phyloP scores from a whole-genome alignment of 53 echinoderm and acorn worm genomes.

The Hippasteria phrygiana region DNA sequence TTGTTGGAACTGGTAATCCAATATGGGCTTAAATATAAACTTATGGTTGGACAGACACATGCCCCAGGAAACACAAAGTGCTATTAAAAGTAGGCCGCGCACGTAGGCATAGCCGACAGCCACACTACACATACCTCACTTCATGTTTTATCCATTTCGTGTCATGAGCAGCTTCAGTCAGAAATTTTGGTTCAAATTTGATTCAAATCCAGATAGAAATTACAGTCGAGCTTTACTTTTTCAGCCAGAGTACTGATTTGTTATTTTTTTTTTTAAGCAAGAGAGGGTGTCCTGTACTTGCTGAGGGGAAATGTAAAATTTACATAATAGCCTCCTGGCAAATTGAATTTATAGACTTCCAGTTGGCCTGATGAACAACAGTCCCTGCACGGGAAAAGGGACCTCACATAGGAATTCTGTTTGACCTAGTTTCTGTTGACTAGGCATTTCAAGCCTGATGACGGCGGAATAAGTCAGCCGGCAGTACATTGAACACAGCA shows the following conservation, averaged over 20 bases:
- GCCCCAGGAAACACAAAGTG: background rate
- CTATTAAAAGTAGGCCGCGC: background rate
- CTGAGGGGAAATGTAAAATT: conserved; percentile 7
- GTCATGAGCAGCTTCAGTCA: background rate
- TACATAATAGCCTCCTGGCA: conserved; percentile 27
- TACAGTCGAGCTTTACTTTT: background rate
- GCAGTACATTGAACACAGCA: background rate
- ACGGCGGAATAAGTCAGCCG: background rate
- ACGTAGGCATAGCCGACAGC: background rate
- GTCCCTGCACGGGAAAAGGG: background rate
- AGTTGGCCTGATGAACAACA: background rate
- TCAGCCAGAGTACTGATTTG: background rate
- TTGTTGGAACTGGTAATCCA: conserved; percentile 48
- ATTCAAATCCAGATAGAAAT: background rate
- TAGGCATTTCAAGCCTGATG: conserved; percentile 13
- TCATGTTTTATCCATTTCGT: conserved; percentile 9
- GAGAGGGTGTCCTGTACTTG: conserved; percentile 1
- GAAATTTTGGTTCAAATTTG: background rate
- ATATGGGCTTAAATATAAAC: conserved; percentile 35
- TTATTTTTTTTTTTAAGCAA: background rate
- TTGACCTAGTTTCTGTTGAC: conserved; percentile 32
- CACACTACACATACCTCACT: background rate
- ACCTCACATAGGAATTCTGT: background rate
- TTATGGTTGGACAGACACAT: background rate
- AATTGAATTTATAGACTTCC: conserved; percentile 26